Base-by-base conservation (phyloP, 2,888 invertebrate species). In the Colletes collaris region DNA sequence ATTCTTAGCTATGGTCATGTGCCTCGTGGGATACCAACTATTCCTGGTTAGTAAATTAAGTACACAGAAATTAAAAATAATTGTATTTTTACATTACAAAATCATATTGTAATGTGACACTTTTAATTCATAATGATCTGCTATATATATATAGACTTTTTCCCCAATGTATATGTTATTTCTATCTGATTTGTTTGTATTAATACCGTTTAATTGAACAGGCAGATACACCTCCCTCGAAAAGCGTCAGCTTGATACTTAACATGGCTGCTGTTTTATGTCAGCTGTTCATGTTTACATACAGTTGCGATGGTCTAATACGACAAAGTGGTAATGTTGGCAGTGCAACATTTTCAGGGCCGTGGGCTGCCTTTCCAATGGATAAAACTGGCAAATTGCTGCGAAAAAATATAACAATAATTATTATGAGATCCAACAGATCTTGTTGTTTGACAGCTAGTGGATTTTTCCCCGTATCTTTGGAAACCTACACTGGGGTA, bases 401-500 rank as follows among this genome's bases (percentile, higher is more conserved):
- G 6, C 63, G 78, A 8, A 71, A 50, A 53, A 77, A 80, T 66
- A 6, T 86, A 8, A 55, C 73, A 13, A 78, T 88, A 10, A 40
- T 86, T 0, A 82, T 86, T n/a, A 62, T 83, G 68, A 79, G 87
- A 59, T 59, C 86, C 0, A 66, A 50, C 19, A 76, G 70, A 7
- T 58, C 82, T 6, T 86, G 69, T 27, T 64, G 64, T 8, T n/a
- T 84, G 52, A 83, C 85, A 3, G 85, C 79, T 8, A 63, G 62
- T 3, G 76, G 77, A 56, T 85, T 75, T 67, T 85, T 76, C 11
- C 68, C 82, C 0, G 75, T 85, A 0, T 82, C 83, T 4, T 27
- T 85, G 27, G 81, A 82, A 55, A 85, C 85, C 16, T 86, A 68
- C 37, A 82, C 74, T 5, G 77, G 53, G 67, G 85, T 85, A 66